Evolutionary conservation across 2,888 invertebrate species (phyloP), one percentile per base, ranked within the genome.

Genomic region (Amphipoea oculea): DNA sequence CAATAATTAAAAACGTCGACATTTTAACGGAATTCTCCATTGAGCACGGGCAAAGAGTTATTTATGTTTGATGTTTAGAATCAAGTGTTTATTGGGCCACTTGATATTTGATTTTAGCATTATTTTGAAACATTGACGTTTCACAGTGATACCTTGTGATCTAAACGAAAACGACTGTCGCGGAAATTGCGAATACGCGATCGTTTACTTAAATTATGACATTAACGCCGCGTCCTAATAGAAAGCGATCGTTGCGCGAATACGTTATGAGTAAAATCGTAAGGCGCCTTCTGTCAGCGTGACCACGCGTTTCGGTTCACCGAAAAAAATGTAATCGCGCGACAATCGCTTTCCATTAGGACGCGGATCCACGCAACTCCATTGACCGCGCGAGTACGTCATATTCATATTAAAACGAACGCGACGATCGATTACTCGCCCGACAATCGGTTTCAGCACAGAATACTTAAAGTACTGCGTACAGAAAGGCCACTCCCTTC

Each of bases 1-100:
- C 78, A 88, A 79, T 84, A 78, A 85, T 84, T 85, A 84, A 79
- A 80, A 83, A 73, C 76, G 79, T 73, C 45, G 70, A 68, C 65
- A 57, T 67, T 75, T 57, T 66, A 66, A 76, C 60, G 73, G 73
- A 67, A 80, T 69, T 54, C 40, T 63, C 40, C 68, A 57, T 81
- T 76, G 76, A 36, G 54, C 40, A 40, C 23, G 17, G 48, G 68
- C 20, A 75, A 48, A 63, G 75, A 74, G 81, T 73, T 71, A 51
- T 29, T 40, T 40, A 40, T n/a, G 60, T 67, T 68, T 68, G 17
- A 67, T 75, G 36, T 62, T 62, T 9, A 20, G 4, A 81, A 62
- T 51, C 6, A 48, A 12, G 48, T 48, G 48, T 48, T 12, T 48
- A 12, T 48, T 48, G 48, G 4, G 12, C 48, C 12, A 12, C 4